Percentiles rank a stretch among this genome's conserved stretches.
Evolutionary conservation across 2,797 vertebrate genomes (phyloP).

Genomic region (Rhadinocentrus ornatus): DNA sequence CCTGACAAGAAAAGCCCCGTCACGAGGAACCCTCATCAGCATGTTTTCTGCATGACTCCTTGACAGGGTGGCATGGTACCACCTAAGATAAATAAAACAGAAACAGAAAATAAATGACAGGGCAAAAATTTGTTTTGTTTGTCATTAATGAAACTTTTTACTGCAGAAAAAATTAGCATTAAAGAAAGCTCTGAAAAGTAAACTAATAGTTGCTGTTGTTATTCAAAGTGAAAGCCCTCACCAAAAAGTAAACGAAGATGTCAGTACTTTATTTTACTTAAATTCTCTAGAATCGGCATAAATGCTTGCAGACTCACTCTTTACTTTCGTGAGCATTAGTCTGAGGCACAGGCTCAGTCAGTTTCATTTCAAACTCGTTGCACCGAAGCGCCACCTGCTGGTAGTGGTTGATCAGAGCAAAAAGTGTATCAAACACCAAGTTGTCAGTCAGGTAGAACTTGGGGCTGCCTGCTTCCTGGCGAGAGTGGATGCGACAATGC

Average conservation of each 20-base stretch:
- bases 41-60: constrained; percentile 96
- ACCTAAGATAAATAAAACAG: constrained; percentile 77
- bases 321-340: constrained; percentile 99
- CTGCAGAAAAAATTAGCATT: background rate
- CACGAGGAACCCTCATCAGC: constrained; percentile 97
- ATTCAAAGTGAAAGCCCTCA: background rate
- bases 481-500: constrained; percentile 97
- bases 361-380: constrained; percentile 99
- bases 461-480: constrained; percentile 95
- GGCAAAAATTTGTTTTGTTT: background rate
- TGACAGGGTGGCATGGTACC: constrained; percentile 96
- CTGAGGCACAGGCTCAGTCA: constrained; percentile 96
- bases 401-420: constrained; percentile 97
- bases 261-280: too few relatives aligned
- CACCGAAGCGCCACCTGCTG: constrained; percentile 97
- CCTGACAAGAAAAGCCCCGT: constrained; percentile 96
- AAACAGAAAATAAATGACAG: background rate
- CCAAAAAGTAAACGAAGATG: background rate
- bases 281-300: background rate
- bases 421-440: constrained; percentile 97
- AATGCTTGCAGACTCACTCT: constrained; percentile 85
- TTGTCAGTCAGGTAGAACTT: constrained; percentile 99
- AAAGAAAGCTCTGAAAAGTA: background rate
- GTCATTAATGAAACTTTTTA: background rate
- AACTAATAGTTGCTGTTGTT: background rate